These are phyloP conservation scores for Formica exsecta DNA, from an alignment of 1,140 invertebrate species.

Conservation along the genomic window DNA sequence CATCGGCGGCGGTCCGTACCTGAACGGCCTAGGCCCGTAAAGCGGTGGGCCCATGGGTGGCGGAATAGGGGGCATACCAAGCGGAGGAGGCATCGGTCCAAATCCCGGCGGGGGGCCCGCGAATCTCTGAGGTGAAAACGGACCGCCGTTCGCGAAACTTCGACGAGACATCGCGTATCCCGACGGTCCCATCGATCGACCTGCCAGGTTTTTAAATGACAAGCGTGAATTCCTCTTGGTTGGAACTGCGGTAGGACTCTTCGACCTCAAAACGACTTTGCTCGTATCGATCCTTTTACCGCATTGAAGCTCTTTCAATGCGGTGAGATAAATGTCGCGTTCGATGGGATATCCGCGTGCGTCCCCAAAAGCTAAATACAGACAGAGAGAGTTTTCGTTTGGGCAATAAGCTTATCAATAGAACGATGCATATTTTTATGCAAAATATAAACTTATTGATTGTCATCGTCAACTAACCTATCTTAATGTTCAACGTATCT, in stretches of 20 bases:
- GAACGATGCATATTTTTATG: background rate
- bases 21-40: constrained; percentile 65
- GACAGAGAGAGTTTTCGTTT: background rate
- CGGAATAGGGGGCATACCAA: constrained; percentile 70
- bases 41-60: constrained; percentile 61
- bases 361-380: constrained; percentile 86
- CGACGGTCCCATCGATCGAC: constrained; percentile 66
- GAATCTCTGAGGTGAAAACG: constrained; percentile 65
- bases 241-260: background rate
- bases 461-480: constrained; percentile 36
- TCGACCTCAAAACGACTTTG: constrained; percentile 30
- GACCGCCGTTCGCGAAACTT: constrained; percentile 63
- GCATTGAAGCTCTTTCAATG: constrained; percentile 47
- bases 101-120: constrained; percentile 66
- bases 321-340: constrained; percentile 85
- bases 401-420: background rate
- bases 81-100: constrained; percentile 64
- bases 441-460: background rate
- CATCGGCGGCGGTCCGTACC: constrained; percentile 71
- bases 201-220: background rate
- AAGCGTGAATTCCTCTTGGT: background rate
- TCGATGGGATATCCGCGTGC: constrained; percentile 89
- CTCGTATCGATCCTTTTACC: constrained; percentile 71
- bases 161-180: constrained; percentile 58
- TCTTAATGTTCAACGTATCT: background rate